phyloP scores from a whole-genome alignment of 2,888 invertebrate species.

The Cerastoderma edule region DNA sequence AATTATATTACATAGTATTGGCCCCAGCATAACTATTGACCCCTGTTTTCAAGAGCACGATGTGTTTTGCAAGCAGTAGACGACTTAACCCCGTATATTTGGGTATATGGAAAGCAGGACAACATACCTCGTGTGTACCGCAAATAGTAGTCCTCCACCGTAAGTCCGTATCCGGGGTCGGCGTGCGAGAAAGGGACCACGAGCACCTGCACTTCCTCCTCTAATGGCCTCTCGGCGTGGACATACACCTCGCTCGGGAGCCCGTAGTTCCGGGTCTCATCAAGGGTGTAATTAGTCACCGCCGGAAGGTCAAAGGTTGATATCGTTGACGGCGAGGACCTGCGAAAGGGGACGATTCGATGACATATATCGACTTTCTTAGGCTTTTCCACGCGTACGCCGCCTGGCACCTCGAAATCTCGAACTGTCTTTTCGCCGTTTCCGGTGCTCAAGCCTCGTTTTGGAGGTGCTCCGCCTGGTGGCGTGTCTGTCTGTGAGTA shows the following conservation, averaged over 20 bases:
- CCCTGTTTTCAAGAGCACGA: too few relatives aligned
- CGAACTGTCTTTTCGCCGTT: neutral
- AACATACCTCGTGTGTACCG: slow-evolving; percentile 38
- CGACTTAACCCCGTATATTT: too few relatives aligned
- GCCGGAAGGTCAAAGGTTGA: slow-evolving; percentile 48
- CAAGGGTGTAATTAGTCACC: slow-evolving; percentile 42
- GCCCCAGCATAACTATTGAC: too few relatives aligned
- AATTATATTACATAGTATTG: too few relatives aligned
- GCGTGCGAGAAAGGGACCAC: slow-evolving; percentile 56
- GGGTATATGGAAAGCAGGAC: too few relatives aligned
- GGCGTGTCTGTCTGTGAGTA: neutral
- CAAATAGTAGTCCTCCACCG: slow-evolving; percentile 48
- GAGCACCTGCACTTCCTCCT: slow-evolving; percentile 34
- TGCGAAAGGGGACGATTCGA: slow-evolving; percentile 16
- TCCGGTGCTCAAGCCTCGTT: neutral
- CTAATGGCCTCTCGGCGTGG: neutral
- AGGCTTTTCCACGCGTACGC: neutral
- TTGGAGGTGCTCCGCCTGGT: neutral
- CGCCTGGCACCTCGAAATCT: neutral
- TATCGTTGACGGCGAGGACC: slow-evolving; percentile 21
- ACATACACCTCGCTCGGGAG: slow-evolving; percentile 26
- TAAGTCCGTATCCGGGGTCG: slow-evolving; percentile 54
- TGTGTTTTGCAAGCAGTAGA: too few relatives aligned
- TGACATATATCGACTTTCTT: slow-evolving; percentile 16
- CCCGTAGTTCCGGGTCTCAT: slow-evolving; percentile 27